A percentile compares a stretch with the other conserved stretches of the same genome.
Conservation (phyloP, 2,797 vertebrate genomes). For the Micrastur ruficollis region DNA sequence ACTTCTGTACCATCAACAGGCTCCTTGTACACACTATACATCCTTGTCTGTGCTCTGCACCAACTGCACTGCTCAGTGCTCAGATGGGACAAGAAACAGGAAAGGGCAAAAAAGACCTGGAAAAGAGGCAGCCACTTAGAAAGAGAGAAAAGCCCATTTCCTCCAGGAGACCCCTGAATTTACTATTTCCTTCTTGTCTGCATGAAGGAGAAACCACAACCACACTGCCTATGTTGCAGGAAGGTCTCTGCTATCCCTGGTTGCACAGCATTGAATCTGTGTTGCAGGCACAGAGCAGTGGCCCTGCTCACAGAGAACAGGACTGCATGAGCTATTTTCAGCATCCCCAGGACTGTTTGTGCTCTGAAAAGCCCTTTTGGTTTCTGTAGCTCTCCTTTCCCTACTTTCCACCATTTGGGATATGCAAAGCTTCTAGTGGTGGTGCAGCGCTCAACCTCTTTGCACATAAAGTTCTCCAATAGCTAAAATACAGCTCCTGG, state of each 20-base stretch:
- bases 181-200: background rate
- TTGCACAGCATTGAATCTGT: background rate
- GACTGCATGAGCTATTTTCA: background rate
- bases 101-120: background rate
- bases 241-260: background rate
- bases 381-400: background rate
- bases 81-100: background rate
- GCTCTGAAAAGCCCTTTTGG: background rate
- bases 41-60: background rate
- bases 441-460: background rate
- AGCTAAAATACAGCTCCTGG: background rate
- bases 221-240: accelerated
- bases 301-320: accelerated
- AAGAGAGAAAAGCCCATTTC: background rate
- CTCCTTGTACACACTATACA: background rate
- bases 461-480: background rate
- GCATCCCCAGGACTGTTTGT: background rate
- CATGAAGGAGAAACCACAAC: background rate
- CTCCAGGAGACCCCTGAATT: background rate
- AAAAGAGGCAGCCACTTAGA: background rate
- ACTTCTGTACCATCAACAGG: background rate
- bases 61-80: background rate
- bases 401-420: background rate
- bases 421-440: background rate
- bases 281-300: background rate